phyloP scores from a whole-genome alignment of 2,888 invertebrate species.

The Drosophila parthenogenetica region DNA sequence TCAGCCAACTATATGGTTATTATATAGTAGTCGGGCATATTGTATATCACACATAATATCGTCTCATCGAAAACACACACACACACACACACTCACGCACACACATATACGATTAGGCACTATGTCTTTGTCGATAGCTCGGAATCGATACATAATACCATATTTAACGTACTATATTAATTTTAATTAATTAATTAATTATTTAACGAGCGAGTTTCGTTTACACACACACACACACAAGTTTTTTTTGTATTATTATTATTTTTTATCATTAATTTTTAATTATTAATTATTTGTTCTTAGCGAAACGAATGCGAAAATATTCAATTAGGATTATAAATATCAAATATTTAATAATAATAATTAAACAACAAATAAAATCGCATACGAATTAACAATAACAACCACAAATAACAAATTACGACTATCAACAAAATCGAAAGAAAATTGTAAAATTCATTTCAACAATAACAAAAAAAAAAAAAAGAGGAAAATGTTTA shows the following conservation, averaged over 20 bases:
- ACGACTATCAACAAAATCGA: slow-evolving; percentile 25
- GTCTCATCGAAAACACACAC: slow-evolving; percentile 20
- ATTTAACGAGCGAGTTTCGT: slow-evolving; percentile 29
- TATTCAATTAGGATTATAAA: slow-evolving; percentile 46
- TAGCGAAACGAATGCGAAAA: slow-evolving; percentile 37
- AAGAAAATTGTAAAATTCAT: slow-evolving; percentile 33
- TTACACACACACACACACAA: slow-evolving; percentile 1
- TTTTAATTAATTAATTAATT: slow-evolving; percentile 23
- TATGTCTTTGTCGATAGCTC: slow-evolving; percentile 33
- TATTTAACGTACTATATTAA: slow-evolving; percentile 44
- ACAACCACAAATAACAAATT: slow-evolving; percentile 12
- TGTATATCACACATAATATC: slow-evolving; percentile 58
- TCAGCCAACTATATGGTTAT: slow-evolving; percentile 66
- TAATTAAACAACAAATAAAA: slow-evolving; percentile 20
- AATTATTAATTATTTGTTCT: slow-evolving; percentile 41
- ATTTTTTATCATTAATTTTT: slow-evolving; percentile 26
- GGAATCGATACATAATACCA: slow-evolving; percentile 23
- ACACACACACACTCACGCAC: slow-evolving; percentile 22
- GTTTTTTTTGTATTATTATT: slow-evolving; percentile 35
- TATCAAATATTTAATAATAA: slow-evolving; percentile 60
- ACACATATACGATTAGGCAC: slow-evolving; percentile 34
- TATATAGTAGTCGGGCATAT: slow-evolving; percentile 62
- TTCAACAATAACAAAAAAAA: slow-evolving; percentile 16
- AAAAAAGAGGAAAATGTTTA: slow-evolving; percentile 61
- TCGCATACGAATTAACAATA: slow-evolving; percentile 34